Evolutionary conservation across 2,797 vertebrate species (phyloP), one percentile per base, ranked within the genome.

Genomic region (Melanotaenia nigrans): DNA sequence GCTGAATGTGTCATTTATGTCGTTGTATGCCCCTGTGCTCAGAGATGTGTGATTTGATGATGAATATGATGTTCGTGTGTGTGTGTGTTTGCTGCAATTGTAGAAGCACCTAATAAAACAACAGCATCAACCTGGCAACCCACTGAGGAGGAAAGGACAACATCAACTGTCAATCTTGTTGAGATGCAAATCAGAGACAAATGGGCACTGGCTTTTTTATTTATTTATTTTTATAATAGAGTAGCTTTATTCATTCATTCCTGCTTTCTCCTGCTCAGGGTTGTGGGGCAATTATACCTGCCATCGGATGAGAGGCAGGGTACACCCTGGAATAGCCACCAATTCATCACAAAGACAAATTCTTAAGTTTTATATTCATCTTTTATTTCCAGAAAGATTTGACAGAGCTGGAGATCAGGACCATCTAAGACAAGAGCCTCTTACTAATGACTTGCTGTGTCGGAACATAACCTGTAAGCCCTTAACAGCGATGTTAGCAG

Each of bases 61-160:
- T 59, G 13, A 49, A 35, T 20, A 12, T 51, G 22, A 11, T 54
- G 18, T 10, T 12, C n/a, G n/a, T 36, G 36, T 13, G 20, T 14
- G 24, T 11, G 20, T 28, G 28, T 40, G 51, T 71, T 64, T 65
- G 5, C 13, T 49, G 35, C 65, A 62, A 36, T 40, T 57, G 25
- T 36, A 25, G 59, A 69, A 61, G 25, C 16, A 66, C 5, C 54
- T 70, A 65, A 64, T 78, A 53, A 69, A 66, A 68, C 61, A 5
- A 28, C 53, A 30, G 11, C 28, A 18, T 18, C 12, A 32, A 30
- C 56, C 32, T 61, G 5, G 57, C 49, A 61, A 82, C 60, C 47
- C 49, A 75, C 45, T 72, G 25, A 72, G 59, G 53, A 78, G 61
- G 42, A 62, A 84, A 81, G 72, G 71, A 78, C 71, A 81, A 56